Conservation (phyloP, 2,797 vertebrate species). For the Premnoplex brunnescens region DNA sequence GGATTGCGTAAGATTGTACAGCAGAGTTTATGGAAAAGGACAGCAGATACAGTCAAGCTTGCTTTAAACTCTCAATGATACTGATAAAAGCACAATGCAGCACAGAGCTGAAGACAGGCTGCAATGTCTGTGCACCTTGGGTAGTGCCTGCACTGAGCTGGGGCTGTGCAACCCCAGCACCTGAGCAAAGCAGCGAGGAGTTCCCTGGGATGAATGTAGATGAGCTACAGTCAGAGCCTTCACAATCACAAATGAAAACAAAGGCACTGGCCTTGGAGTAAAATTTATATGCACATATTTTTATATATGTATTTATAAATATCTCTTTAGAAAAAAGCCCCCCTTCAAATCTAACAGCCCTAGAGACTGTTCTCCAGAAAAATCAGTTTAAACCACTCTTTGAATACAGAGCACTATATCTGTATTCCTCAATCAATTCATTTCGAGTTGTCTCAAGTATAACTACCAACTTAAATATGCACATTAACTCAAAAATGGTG, state of each 20-base stretch:
- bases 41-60: background rate
- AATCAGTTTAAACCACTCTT: background rate
- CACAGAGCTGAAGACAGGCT: background rate
- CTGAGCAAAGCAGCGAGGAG: background rate
- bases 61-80: background rate
- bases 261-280: background rate
- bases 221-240: background rate
- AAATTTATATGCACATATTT: background rate
- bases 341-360: background rate
- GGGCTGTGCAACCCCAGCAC: background rate
- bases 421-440: background rate
- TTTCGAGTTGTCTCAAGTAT: background rate
- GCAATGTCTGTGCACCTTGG: background rate
- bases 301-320: background rate
- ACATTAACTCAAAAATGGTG: background rate
- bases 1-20: background rate
- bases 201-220: background rate
- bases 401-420: background rate
- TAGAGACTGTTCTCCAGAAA: background rate
- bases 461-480: background rate
- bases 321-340: background rate
- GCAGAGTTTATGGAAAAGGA: background rate
- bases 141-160: background rate
- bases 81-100: fast-evolving
- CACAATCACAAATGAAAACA: background rate